Conservation (phyloP, 2,888 invertebrate species). For the Linhomoeus sp. region DNA sequence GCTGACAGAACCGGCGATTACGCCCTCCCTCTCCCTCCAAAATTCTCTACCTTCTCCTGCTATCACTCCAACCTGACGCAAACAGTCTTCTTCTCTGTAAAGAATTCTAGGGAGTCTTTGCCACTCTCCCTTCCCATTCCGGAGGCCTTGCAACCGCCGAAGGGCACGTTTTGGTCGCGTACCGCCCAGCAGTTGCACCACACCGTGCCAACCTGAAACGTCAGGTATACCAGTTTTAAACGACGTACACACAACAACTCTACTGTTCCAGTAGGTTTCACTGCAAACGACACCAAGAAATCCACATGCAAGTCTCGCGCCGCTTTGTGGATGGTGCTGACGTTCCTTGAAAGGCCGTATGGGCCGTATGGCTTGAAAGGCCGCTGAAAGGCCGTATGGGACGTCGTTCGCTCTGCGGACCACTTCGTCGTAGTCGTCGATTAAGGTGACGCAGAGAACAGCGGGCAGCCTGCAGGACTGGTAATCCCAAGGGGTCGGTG, state of each 20-base stretch:
- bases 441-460: constrained; percentile 27
- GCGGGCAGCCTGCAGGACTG: no score
- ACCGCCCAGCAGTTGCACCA: constrained; percentile 41
- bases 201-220: constrained; percentile 37
- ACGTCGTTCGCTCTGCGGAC: constrained; percentile 33
- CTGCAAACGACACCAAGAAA: no score
- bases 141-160: constrained; percentile 38
- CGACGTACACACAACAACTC: no score
- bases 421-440: constrained; percentile 21
- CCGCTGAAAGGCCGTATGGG: constrained; percentile 36
- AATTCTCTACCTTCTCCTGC: no score
- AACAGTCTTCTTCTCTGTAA: constrained; percentile 37
- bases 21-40: no score
- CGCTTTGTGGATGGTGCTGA: constrained; percentile 31
- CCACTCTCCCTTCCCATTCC: constrained; percentile 37
- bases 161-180: constrained; percentile 38
- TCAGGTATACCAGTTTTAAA: no score
- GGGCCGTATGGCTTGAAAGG: no score
- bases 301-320: constrained; percentile 31
- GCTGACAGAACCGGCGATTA: no score
- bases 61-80: constrained; percentile 29
- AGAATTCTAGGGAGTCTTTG: constrained; percentile 37
- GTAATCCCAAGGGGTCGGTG: no score
- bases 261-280: no score
- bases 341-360: constrained; percentile 35